Base-by-base conservation (phyloP, 2,113 vertebrate genomes). In the Scortum barcoo region DNA sequence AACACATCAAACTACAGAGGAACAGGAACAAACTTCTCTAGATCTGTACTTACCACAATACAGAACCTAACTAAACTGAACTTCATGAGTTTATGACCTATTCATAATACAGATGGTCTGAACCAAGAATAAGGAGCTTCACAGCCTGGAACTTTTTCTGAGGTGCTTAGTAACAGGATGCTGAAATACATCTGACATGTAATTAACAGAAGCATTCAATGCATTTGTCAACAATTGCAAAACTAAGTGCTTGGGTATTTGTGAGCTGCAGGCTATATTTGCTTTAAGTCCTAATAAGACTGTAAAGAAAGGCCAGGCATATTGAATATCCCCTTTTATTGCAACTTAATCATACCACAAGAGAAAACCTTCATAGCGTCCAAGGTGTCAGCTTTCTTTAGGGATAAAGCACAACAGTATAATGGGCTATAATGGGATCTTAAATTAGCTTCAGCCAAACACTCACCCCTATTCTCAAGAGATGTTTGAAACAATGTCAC, bases 251-350 rank as follows among this genome's bases (percentile, higher is more conserved):
- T 42, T 67, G 48, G 83, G 81, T 10, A 81, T 91, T 87, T 63
- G 36, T 72, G 72, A 80, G 67, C 44, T 63, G 50, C 14, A 61
- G 76, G 77, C 93, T 94, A 94, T 95, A 92, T 94, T 94, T 95
- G 88, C 66, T 91, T 91, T 92, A 92, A 70, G 89, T 86, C 92
- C 93, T 87, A 93, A 92, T 93, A 94, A 93, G 95, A 88, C 87
- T 75, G 61, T 76, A 86, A 81, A 86, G 63, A 73, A 79, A 90
- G 75, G 80, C 84, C 87, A 89, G 65, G 73, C 80, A 76, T 92
- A 94, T 95, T 85, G 76, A 86, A 91, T 95, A 72, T 91, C 93
- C 83, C 60, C 78, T 89, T 92, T 91, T 91, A 92, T 93, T 88
- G 81, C 67, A 91, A 93, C 86, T 68, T 83, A 93, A 91, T 93